Base-by-base conservation (phyloP, 2,888 invertebrate genomes). In the Mylabris sibirica region DNA sequence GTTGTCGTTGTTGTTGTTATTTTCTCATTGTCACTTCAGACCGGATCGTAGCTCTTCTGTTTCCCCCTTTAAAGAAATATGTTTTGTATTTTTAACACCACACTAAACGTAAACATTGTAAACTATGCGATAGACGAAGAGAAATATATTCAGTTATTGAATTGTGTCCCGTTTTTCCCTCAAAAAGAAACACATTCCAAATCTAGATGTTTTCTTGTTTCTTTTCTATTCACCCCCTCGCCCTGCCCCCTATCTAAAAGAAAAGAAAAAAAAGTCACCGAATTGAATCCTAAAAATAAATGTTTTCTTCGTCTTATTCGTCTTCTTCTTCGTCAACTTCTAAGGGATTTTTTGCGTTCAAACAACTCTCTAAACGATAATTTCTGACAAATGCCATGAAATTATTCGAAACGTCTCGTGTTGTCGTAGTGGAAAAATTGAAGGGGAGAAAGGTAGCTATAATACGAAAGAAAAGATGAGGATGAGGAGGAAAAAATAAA, bases 1-100 rank as follows among this genome's bases (percentile, higher is more conserved):
- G 57, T 57, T 57, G 57, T 57, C 14, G 57, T 57, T 57, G 57
- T 57, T 49, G 49, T 49, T 49, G 49, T 49, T 73, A 75, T 77
- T 78, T 72, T 74, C 75, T 74, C 75, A 74, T 74, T 75, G 79
- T 77, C 77, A 76, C 76, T 70, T 71, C 72, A 71, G 74, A 75
- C 77, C 69, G 73, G 75, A 72, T 79, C 77, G 77, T 78, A 78
- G 76, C 77, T 78, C 75, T 78, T 76, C 73, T 74, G 68, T 68
- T 70, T 66, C 64, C 74, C 74, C 69, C 69, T 68, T 74, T 49
- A 60, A 44, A 62, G 62, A 60, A 22, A 68, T 70, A 68, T 77
- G 78, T 79, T 76, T 71, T 71, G 74, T 71, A 77, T 77, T 78
- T 79, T 78, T 76, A 72, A 67, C 67, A 49, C 65, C 68, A 65